A percentile compares a stretch with the other conserved stretches of the same genome.
Evolutionary conservation across 2,888 invertebrate genomes (phyloP).

Genomic region (Sphecodes monilicornis): DNA sequence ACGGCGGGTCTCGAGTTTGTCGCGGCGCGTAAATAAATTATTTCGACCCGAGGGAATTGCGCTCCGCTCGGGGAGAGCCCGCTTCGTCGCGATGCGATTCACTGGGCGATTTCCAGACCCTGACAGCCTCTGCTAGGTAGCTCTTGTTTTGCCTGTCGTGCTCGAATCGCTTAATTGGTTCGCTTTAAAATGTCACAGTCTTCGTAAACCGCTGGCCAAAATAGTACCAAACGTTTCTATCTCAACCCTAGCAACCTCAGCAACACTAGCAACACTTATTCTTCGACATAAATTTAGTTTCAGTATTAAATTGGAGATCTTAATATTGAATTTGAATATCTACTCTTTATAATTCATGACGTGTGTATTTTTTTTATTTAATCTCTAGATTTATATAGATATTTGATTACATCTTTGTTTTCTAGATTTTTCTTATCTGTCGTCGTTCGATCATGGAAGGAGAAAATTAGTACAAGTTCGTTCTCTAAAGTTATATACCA

Average conservation of each 20-base stretch:
- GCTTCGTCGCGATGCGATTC: neutral
- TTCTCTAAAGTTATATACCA: neutral
- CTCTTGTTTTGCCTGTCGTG: neutral
- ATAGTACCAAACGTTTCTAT: neutral
- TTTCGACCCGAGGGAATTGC: slow-evolving; percentile 21
- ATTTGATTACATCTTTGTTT: too few relatives aligned
- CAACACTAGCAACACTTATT: neutral
- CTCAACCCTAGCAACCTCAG: neutral
- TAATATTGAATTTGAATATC: too few relatives aligned
- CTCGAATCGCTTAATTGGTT: neutral
- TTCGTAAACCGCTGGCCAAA: neutral
- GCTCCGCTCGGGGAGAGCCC: neutral
- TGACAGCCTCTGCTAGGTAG: neutral
- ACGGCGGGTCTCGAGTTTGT: slow-evolving; percentile 2
- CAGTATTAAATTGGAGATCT: too few relatives aligned
- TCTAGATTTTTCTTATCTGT: too few relatives aligned
- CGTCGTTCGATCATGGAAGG: too few relatives aligned
- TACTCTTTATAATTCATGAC: too few relatives aligned
- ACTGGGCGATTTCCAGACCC: neutral
- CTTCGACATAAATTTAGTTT: neutral
- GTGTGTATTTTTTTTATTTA: too few relatives aligned
- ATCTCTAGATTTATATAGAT: too few relatives aligned
- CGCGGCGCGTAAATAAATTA: slow-evolving; percentile 22
- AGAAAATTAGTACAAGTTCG: too few relatives aligned
- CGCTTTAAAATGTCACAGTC: neutral